Base-by-base conservation (phyloP, 2,113 vertebrate species). In the Scophthalmus maximus region DNA sequence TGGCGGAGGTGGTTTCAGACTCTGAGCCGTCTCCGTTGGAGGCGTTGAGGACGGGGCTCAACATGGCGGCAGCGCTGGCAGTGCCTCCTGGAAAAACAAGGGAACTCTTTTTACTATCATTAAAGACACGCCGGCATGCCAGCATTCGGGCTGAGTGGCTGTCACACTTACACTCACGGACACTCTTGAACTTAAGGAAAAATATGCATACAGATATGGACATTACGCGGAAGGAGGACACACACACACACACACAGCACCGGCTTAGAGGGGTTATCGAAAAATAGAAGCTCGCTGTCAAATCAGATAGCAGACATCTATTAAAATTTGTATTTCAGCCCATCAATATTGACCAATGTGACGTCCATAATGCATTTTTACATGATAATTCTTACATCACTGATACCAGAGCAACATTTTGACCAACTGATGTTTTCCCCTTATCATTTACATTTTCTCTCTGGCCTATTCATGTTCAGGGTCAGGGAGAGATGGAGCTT, bases 1-100 rank as follows among this genome's bases (percentile, higher is more conserved):
- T 99, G 81, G 97, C 97, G 6, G 97, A 99, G 58, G 97, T 99
- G 85, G 96, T 99, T 93, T 99, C 98, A 0, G 96, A 96, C 91
- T 98, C 97, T 0, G 98, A 97, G 83, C 96, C 96, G 79, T 99
- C 97, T 0, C 97, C 97, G 0, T 97, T 99, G 91, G 97, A 97
- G 78, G 97, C 90, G 87, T 95, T 96, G 84, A 99, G 87, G 79
- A 97, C 96, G 3, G 97, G 97, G 85, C 96, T 99, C 89, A 98
- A 93, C 92, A 98, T 96, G 93, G 90, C 93, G 87, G 94, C 88
- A 67, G 87, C 93, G 76, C 97, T 96, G 75, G 97, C 95, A 57
- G 94, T 95, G 91, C 93, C 94, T 96, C 95, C 97, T 98, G 90
- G 26, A 59, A 87, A 56, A 82, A 22, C 79, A 69, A 17, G 1